These are phyloP conservation scores for Parascotia fuliginaria DNA, from an alignment of 2,888 invertebrate genomes.

Conservation along the genomic window DNA sequence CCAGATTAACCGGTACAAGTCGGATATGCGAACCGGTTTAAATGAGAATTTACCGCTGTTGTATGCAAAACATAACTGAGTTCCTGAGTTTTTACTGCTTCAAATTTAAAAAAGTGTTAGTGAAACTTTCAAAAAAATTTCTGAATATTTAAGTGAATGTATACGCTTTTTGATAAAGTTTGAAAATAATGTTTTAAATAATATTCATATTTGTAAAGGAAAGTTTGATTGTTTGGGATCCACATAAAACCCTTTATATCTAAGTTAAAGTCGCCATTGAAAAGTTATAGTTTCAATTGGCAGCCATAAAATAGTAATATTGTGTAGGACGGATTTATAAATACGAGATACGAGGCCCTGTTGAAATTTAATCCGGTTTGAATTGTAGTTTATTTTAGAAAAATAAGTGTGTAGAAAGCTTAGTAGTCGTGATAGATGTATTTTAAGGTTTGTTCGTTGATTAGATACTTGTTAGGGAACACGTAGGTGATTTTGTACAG, in stretches of 20 bases:
- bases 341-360: neutral
- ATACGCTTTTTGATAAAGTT: slow-evolving; percentile 3
- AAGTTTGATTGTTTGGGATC: neutral
- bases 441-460: no score
- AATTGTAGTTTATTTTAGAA: no score
- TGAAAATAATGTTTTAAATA: neutral
- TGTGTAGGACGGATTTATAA: neutral
- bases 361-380: neutral
- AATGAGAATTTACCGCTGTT: slow-evolving; percentile 65
- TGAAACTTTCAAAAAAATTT: slow-evolving; percentile 23
- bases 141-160: slow-evolving; percentile 15
- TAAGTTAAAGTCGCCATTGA: neutral
- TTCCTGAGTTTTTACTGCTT: slow-evolving; percentile 29
- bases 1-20: slow-evolving; percentile 62
- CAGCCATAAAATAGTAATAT: slow-evolving; percentile 3
- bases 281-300: neutral
- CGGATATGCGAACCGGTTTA: slow-evolving; percentile 67
- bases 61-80: slow-evolving; percentile 45
- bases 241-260: neutral
- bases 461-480: no score
- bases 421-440: no score
- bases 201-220: neutral
- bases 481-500: no score
- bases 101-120: slow-evolving; percentile 30
- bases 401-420: no score